phyloP scores from a whole-genome alignment of 2,797 vertebrate species.

The Eutrigla gurnardus region DNA sequence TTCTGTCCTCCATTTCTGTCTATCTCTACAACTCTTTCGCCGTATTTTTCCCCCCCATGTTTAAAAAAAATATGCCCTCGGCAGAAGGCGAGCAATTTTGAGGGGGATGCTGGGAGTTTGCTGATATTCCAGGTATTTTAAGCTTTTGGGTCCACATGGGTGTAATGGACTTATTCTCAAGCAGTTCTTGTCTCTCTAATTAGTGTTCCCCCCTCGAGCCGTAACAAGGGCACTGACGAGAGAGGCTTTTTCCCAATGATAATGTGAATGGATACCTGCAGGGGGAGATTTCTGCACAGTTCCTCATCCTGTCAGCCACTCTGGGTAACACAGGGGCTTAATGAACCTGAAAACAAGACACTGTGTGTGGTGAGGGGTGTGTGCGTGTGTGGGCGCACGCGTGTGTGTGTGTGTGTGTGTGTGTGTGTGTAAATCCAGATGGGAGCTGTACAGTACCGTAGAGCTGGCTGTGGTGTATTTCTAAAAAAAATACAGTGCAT shows the following conservation, averaged over 20 bases:
- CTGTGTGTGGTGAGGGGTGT: constrained; percentile 73
- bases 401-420: constrained; percentile 18
- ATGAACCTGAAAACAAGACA: constrained; percentile 95
- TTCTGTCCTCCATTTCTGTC: constrained; percentile 85
- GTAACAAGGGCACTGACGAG: constrained; percentile 92
- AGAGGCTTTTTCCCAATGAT: constrained; percentile 95
- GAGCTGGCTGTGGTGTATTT: constrained; percentile 39
- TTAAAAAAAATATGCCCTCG: constrained; percentile 67
- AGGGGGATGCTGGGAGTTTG: constrained; percentile 86
- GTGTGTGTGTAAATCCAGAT: constrained; percentile 59
- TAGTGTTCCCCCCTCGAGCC: constrained; percentile 92
- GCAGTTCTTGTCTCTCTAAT: constrained; percentile 95
- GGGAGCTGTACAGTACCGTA: constrained; percentile 56
- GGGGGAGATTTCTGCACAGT: constrained; percentile 91
- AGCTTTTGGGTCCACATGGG: constrained; percentile 88
- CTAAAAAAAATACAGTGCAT: constrained; percentile 22
- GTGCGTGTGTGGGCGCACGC: constrained; percentile 26
- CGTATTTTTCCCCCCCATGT: constrained; percentile 34
- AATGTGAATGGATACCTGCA: constrained; percentile 96
- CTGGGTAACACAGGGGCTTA: constrained; percentile 93
- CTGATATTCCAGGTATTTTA: constrained; percentile 90
- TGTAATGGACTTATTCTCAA: constrained; percentile 95
- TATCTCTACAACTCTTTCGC: constrained; percentile 52
- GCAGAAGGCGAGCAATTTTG: constrained; percentile 65
- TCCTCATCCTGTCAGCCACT: constrained; percentile 95